Evolutionary conservation across 2,888 invertebrate genomes (phyloP).

Genomic region (Germaria angustata): DNA sequence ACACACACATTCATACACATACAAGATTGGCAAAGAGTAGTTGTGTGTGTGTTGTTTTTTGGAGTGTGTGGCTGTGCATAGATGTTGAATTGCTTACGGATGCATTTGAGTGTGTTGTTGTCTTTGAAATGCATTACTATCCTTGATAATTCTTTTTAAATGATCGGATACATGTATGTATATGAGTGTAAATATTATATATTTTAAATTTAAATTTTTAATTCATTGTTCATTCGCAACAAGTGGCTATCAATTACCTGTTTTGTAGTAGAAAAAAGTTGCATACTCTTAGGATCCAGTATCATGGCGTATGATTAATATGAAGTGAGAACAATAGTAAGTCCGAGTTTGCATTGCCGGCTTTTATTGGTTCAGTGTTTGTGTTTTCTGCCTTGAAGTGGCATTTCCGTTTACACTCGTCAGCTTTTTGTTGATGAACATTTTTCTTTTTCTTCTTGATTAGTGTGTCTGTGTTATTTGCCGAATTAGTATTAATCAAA

Average conservation of each 20-base stretch:
- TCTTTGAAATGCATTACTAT: slow-evolving; percentile 34
- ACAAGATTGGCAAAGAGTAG: too few relatives aligned
- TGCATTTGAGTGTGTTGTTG: slow-evolving; percentile 5
- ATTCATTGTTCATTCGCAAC: not conserved
- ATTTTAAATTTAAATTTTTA: not conserved
- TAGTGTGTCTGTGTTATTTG: too few relatives aligned
- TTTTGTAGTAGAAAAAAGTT: not conserved
- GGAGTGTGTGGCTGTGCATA: not conserved
- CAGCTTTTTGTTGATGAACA: too few relatives aligned
- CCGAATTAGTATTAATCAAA: too few relatives aligned
- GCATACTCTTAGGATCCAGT: not conserved
- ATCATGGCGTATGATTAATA: slow-evolving; percentile 10
- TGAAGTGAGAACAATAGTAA: too few relatives aligned
- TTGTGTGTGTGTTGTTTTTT: too few relatives aligned
- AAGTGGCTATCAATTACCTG: not conserved
- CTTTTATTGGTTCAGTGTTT: too few relatives aligned
- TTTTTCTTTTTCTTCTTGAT: too few relatives aligned
- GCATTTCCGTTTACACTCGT: too few relatives aligned
- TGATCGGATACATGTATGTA: not conserved
- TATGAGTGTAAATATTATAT: not conserved
- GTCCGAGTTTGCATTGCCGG: too few relatives aligned
- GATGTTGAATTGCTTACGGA: slow-evolving; percentile 15
- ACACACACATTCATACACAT: too few relatives aligned
- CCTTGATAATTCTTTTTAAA: slow-evolving; percentile 39
- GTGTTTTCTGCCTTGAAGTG: too few relatives aligned